These are phyloP conservation scores for Corythoichthys haematopterus DNA, from an alignment of 2,113 vertebrate species.

Conservation along the genomic window DNA sequence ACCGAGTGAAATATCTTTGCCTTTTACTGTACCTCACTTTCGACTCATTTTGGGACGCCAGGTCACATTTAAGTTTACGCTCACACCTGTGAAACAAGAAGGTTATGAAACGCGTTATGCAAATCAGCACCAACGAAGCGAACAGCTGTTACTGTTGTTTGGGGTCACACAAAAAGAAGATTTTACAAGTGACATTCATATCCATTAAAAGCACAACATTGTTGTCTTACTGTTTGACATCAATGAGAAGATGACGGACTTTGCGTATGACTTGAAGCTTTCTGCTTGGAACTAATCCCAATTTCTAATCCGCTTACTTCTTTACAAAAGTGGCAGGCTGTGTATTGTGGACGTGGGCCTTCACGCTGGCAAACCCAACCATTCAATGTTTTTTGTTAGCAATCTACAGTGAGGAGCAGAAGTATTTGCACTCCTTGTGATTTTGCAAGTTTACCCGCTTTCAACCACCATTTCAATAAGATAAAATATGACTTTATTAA, in stretches of 20 bases:
- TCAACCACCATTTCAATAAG: too few species aligned
- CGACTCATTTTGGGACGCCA: too few species aligned
- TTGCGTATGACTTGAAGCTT: conserved; percentile 36
- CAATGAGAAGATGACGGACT: conserved; percentile 15
- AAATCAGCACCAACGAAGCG: conserved; percentile 28
- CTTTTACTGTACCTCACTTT: too few species aligned
- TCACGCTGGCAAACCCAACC: too few species aligned
- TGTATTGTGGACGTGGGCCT: too few species aligned
- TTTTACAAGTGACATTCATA: conserved; percentile 9
- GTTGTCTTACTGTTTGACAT: conserved; percentile 15
- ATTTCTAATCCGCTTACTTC: conserved; percentile 56
- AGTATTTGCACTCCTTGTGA: too few species aligned
- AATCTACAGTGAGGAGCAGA: too few species aligned
- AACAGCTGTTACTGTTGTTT: conserved; percentile 31
- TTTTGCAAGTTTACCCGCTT: too few species aligned
- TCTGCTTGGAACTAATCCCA: conserved; percentile 53
- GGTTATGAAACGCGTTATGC: conserved; percentile 8
- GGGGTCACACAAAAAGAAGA: conserved; percentile 24
- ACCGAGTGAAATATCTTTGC: too few species aligned
- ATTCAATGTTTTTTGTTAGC: too few species aligned
- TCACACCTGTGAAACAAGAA: too few species aligned
- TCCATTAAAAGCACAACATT: conserved; percentile 1
- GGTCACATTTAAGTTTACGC: not conserved
- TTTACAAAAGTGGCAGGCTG: not conserved
- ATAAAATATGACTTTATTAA: too few species aligned